Base-by-base conservation (phyloP, 2,888 invertebrate species). In the Ophioninae sp. region DNA sequence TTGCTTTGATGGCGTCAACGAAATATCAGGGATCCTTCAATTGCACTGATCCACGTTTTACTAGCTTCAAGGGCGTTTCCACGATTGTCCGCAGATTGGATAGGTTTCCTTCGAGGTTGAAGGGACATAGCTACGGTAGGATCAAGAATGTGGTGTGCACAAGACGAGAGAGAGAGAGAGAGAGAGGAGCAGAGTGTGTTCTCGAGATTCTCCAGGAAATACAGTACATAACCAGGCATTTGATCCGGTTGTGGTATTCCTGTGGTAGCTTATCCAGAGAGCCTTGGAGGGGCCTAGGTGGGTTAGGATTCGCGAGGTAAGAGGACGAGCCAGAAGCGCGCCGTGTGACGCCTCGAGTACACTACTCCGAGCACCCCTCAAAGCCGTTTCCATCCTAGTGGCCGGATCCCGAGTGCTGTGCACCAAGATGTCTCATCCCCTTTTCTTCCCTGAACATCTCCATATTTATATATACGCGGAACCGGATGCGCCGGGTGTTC, bases 341-440 rank as follows among this genome's bases (percentile, higher is more conserved):
- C 87, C 80, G 87, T 85, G 81, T 88, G 87, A 89, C 87, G 86
- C 89, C 88, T 91, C 88, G 90, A 91, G 91, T 89, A 86, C 85
- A 85, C 87, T 86, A 90, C 90, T 91, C 87, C 69, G 87, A 87
- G 86, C 10, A 44, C 44, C 88, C 89, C 89, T 91, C 90, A 90
- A 90, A 91, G 91, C 88, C 86, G 86, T 82, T 86, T 89, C 87
- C 89, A 87, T 85, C 87, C 74, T 84, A 84, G 82, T 85, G 84
- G 80, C 85, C 78, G 81, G 81, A 80, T 72, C 82, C 83, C 76
- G 83, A 82, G 85, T 85, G 81, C 75, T 59, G 9, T 56, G 37
- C 39, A 72, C 39, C 63, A 68, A 61, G 77, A 82, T 67, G 68
- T 69, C 76, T 41, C 44, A 80, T 80, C 80, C 41, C 20, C 68